These are phyloP conservation scores for Leucosticte australis DNA, from an alignment of 2,113 vertebrate genomes.

Conservation along the genomic window DNA sequence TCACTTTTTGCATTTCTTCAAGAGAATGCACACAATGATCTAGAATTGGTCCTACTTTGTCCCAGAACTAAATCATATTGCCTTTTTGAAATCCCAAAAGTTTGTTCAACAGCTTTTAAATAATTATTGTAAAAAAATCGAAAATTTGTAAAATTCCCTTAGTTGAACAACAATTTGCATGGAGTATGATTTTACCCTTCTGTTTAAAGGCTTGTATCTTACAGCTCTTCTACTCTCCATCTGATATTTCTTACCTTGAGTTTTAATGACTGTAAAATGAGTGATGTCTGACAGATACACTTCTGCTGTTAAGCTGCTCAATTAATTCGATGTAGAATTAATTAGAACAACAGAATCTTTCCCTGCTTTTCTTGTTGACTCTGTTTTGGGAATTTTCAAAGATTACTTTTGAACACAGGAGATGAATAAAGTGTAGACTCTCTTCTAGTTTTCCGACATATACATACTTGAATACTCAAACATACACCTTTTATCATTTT, in stretches of 20 bases:
- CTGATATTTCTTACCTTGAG: neutral
- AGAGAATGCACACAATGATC: neutral
- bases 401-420: neutral
- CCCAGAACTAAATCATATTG: neutral
- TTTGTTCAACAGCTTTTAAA: neutral
- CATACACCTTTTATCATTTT: neutral
- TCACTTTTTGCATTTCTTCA: neutral
- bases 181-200: neutral
- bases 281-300: neutral
- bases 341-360: neutral
- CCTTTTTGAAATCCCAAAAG: neutral
- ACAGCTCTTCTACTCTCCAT: neutral
- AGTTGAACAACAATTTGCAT: neutral
- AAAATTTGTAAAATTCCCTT: neutral
- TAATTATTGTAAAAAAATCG: neutral
- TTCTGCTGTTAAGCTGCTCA: neutral
- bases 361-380: neutral
- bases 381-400: neutral
- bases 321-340: neutral
- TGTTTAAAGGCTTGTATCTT: neutral
- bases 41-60: neutral
- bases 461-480: neutral
- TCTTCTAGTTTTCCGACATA: neutral
- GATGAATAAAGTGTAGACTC: neutral
- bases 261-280: neutral